Base-by-base conservation (phyloP, 2,113 vertebrate species). In the Hydrolagus affinis region DNA sequence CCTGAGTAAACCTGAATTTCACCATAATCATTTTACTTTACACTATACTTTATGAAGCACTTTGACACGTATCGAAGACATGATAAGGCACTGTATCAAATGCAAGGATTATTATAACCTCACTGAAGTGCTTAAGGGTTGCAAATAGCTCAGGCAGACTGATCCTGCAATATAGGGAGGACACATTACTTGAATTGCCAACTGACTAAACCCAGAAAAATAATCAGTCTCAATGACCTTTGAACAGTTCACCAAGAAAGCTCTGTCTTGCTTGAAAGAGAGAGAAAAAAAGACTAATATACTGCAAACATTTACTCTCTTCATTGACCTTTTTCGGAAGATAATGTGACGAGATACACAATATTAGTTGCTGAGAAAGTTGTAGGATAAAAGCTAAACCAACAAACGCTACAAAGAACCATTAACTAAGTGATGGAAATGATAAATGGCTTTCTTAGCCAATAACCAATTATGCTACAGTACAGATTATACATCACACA, bases 291-390 rank as follows among this genome's bases (percentile, higher is more conserved):
- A 15, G 66, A 66, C 15, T 83, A 25, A 32, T 17, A 32, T 32
- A 66, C 60, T 83, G 78, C 23, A 83, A 60, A 83, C 28, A 66
- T 66, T 83, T 83, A 83, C 60, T 66, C 66, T 78, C 9, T 83
- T 28, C 28, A 68, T 9, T 68, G 78, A 83, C 78, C 78, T 83
- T 83, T 83, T 30, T 14, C 60, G 66, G 9, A 83, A 83, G 78
- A 83, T 83, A 68, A 23, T 83, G 78, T 66, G 32, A 83, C 28
- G 32, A 83, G 78, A 66, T 83, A 32, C 60, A 83, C 17, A 14
- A 11, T 66, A 66, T 32, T 83, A 66, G 28, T 28, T 83, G 17
- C 62, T 66, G 78, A 25, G 66, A 83, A 83, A 60, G 1, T 8
- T 28, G 0, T 6, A 66, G 73, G 14, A 68, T 10, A 66, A 68